phyloP scores from a whole-genome alignment of 2,113 vertebrate species.

The Colinus virginianus region DNA sequence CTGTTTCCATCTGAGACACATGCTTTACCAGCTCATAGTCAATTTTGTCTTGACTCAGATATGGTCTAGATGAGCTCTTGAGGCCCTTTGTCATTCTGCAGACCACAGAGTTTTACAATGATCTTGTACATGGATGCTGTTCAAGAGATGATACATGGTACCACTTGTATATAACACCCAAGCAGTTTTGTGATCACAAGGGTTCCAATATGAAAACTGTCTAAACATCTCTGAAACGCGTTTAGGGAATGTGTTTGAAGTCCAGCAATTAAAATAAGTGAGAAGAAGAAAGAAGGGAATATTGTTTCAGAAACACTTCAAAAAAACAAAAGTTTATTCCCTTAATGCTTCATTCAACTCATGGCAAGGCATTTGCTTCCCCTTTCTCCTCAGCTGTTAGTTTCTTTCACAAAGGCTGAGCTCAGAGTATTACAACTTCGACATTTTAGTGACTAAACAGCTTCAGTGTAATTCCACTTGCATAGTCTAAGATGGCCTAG shows the following conservation, averaged over 20 bases:
- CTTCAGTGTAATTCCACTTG: background rate
- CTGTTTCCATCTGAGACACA: background rate
- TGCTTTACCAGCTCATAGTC: background rate
- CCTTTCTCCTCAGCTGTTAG: background rate
- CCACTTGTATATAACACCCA: background rate
- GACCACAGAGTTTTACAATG: background rate
- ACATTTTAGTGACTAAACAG: background rate
- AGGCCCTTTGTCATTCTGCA: background rate
- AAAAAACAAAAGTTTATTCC: background rate
- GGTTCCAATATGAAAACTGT: background rate
- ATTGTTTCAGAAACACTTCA: background rate
- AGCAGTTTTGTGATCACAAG: background rate
- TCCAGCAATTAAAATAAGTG: background rate
- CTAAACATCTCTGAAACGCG: background rate
- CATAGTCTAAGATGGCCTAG: background rate
- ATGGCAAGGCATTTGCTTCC: rapidly evolving
- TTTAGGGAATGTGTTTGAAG: background rate
- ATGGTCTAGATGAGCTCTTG: rapidly evolving
- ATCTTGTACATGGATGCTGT: background rate
- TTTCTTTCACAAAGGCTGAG: background rate
- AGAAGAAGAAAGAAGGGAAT: background rate
- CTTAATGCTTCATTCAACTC: background rate
- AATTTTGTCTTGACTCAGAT: background rate
- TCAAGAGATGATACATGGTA: background rate
- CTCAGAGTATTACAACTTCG: background rate